Conservation (phyloP, 2,113 vertebrate genomes). For the Ciconia boyciana region DNA sequence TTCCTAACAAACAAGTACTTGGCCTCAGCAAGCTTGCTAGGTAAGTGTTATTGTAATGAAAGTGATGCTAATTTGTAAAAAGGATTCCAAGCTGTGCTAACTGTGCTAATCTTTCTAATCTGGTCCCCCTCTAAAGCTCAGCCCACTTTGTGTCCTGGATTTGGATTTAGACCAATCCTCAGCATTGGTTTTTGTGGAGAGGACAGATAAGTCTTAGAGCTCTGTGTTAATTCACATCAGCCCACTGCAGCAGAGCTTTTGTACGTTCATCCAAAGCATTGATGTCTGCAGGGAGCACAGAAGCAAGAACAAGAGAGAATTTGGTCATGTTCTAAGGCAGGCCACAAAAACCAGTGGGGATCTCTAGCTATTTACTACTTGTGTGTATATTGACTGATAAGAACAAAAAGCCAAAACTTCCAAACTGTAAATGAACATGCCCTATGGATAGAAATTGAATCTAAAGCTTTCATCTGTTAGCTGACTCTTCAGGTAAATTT, state of each 20-base stretch:
- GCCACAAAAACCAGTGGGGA: background rate
- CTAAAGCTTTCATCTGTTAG: background rate
- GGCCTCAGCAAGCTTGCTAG: conserved; percentile 98
- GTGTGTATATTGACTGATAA: background rate
- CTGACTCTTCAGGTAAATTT: background rate
- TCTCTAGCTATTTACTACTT: background rate
- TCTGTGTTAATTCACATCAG: background rate
- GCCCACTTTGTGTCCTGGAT: background rate
- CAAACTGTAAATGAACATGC: background rate
- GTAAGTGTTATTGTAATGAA: conserved; percentile 71
- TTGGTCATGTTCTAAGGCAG: background rate
- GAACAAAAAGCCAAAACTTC: background rate
- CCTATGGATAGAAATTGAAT: background rate
- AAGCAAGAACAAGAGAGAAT: background rate
- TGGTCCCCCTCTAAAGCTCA: background rate
- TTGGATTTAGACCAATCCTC: conserved; percentile 13
- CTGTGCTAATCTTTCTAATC: conserved; percentile 38
- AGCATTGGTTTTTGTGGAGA: background rate
- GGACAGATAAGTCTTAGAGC: background rate
- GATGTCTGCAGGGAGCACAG: background rate
- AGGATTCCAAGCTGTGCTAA: conserved; percentile 22
- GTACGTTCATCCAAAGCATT: background rate
- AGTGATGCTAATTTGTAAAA: conserved; percentile 22
- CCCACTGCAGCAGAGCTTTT: background rate
- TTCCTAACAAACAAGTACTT: conserved; percentile 97